Evolutionary conservation across 23 tunicate genomes (phyloP), one percentile per base, ranked within the genome.

Genomic region (Diplosoma virens): DNA sequence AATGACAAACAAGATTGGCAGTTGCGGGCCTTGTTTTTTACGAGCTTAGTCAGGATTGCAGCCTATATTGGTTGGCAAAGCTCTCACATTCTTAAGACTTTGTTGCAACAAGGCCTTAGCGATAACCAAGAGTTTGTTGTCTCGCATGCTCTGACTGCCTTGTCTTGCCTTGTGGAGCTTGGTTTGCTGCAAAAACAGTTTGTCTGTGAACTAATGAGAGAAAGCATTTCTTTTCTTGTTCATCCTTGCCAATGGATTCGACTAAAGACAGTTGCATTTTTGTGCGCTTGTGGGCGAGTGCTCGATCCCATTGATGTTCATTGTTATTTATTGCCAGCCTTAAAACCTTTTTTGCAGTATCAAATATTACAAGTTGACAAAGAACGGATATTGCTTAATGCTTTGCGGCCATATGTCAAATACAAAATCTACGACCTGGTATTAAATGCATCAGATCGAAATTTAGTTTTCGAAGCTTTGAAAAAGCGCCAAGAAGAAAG

Each of bases 1-100:
- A 94, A 94, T 48, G 87, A 87, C 80, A 88, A 94, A 48, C 99
- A 94, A 67, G 83, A 87, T 47, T 94, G 99, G 99, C 95, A 83
- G 71, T 47, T 94, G 64, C 32, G 99, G 37, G 77, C 99, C 3
- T 94, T 89, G 2, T 87, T 94, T 46, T 94, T 87, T 75, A 67
- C 58, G 16, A 81, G 84, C 35, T 79, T 94, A 9, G 84, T 85
- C 11, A 50, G 74, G 24, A 81, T 92, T 25, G 83, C 88, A 28
- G 22, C 86, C 20, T 85, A 85, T 29, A 76, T 92, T 47, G 97
- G 97, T 2, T 81, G 87, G 92, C 97, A 92, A 58, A 80, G 92
- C 46, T 70, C 87, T 4, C 61, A 73, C 30, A 54, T 92, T 52
- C 33, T 92, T 27, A 85, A 85, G 34, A 91, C 97, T 20, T 65